Evolutionary conservation across 2,888 invertebrate species (phyloP), one percentile per base, ranked within the genome.

Genomic region (Leptodirus hochenwartii): DNA sequence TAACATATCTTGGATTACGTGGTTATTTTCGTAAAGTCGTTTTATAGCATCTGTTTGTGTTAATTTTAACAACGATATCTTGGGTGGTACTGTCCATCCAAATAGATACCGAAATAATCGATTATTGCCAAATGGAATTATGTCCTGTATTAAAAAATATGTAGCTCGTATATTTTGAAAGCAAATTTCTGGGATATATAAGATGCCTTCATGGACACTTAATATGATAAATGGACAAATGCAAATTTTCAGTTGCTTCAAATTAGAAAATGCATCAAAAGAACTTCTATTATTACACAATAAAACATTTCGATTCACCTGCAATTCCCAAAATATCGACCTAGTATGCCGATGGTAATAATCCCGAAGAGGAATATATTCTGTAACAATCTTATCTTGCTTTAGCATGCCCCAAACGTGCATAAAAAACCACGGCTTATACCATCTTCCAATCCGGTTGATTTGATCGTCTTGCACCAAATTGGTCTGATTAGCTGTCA

Each of bases 11-110:
- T 85, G 74, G 24, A 84, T 69, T 27, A 84, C 66, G 51, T 85
- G 84, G 17, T 72, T 65, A 34, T 69, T 63, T 40, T 81, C 74
- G 47, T 84, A 84, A 41, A 84, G 53, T 44, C 64, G 64, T 44
- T 66, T 66, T 3, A 75, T 63, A 0, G 74, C 66, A 25, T 68
- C 59, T 0, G 76, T 71, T 48, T 80, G 79, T 0, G 32, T 36
- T 3, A 78, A 54, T 52, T 85, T 85, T 36, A 85, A 55, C 5
- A 84, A 59, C 0, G 81, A 72, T 6, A 84, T 71, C 50, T 84
- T 84, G 0, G 81, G 81, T 0, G 84, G 84, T 55, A 79, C 69
- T 56, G 78, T 57, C 82, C 82, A 84, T 1, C 82, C 84, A 33
- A 80, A 61, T 8, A 78, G 49, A 38, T 60, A 64, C 1, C 84